Percentiles rank a stretch among this genome's conserved stretches.
phyloP scores from a whole-genome alignment of 37 sponge, comb jelly and placozoan genomes.

The Halichondria panicea region DNA sequence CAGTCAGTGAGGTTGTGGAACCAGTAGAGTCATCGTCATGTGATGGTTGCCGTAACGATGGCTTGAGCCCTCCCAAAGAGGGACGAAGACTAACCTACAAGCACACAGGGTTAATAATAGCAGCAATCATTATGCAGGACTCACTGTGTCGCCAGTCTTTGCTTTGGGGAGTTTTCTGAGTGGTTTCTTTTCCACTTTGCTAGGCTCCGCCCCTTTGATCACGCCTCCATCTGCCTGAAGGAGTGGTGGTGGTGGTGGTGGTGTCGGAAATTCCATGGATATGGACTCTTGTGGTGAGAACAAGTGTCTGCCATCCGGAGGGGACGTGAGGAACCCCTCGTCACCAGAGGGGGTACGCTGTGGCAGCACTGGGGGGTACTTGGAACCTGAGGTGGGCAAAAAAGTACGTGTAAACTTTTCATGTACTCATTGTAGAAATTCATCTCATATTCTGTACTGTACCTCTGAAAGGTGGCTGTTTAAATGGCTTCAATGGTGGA shows the following conservation, averaged over 20 bases:
- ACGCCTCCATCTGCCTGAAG: neutral
- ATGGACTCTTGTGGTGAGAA: constrained; percentile 31
- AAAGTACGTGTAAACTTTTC: too few relatives aligned
- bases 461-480: constrained; percentile 1
- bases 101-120: neutral
- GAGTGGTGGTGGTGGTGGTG: neutral
- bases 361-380: too few relatives aligned
- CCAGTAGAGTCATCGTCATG: neutral
- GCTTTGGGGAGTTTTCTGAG: constrained; percentile 1
- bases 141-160: constrained; percentile 10
- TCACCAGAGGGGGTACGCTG: constrained; percentile 16
- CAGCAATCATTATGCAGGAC: neutral
- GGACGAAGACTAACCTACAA: constrained; percentile 67
- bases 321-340: constrained; percentile 27
- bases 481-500: neutral
- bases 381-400: too few relatives aligned
- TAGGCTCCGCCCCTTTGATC: neutral
- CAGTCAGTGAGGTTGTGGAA: neutral
- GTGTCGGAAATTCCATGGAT: constrained; percentile 2
- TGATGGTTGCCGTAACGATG: neutral
- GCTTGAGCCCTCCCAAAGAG: constrained; percentile 34
- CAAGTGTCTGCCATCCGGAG: neutral
- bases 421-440: too few relatives aligned
- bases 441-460: too few relatives aligned
- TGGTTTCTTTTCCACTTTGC: constrained; percentile 5